phyloP scores from a whole-genome alignment of 2,113 vertebrate genomes.

The Tringa solitaria region DNA sequence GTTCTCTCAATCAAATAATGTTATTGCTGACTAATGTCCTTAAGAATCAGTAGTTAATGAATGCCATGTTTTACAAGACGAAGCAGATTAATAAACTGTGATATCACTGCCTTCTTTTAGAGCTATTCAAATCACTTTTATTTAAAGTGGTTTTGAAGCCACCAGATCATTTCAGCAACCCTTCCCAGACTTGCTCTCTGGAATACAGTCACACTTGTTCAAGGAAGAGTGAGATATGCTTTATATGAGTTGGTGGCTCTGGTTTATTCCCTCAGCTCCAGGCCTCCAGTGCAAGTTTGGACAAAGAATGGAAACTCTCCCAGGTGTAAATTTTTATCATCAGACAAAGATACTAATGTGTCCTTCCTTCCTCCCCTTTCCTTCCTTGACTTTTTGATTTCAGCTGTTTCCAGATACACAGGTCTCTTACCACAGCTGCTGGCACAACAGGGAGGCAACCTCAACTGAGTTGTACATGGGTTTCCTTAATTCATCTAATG shows the following conservation, averaged over 20 bases:
- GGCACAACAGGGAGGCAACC: neutral
- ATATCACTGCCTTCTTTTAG: neutral
- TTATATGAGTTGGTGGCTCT: neutral
- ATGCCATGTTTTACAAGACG: constrained; percentile 33
- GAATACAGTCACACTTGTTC: neutral
- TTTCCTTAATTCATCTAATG: neutral
- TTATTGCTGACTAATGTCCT: neutral
- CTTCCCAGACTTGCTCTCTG: neutral
- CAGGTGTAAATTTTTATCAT: neutral
- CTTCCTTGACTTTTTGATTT: neutral
- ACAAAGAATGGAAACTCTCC: neutral
- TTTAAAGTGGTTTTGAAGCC: constrained; percentile 32
- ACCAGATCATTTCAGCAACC: neutral
- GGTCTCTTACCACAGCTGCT: neutral
- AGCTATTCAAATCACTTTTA: constrained; percentile 15
- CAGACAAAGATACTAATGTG: neutral
- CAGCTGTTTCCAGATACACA: neutral
- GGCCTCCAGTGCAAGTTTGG: neutral
- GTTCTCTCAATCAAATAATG: constrained; percentile 18
- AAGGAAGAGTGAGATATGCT: neutral
- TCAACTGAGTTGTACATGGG: neutral
- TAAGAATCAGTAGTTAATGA: constrained; percentile 54
- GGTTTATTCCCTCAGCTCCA: neutral
- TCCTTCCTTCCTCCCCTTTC: neutral
- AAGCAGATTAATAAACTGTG: constrained; percentile 2